Base-by-base conservation (phyloP, 2,113 vertebrate species). In the Mustela nigripes region DNA sequence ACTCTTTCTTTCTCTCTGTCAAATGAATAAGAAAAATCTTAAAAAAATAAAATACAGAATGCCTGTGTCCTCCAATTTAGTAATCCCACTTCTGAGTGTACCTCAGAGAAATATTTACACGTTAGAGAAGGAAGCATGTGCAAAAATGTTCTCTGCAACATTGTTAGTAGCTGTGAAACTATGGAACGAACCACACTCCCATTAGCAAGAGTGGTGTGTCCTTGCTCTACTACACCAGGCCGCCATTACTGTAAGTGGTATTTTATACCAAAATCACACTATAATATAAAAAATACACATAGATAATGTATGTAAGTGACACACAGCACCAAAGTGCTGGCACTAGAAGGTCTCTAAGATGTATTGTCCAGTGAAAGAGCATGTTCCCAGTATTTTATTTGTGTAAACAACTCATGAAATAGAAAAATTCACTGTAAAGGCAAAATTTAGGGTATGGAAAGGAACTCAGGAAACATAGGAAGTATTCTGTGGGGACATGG, bases 191-290 rank as follows among this genome's bases (percentile, higher is more conserved):
- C 11, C 18, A 19, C 16, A 19, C 16, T 39, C 60, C 63, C 45
- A 1, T 21, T 2, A 24, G 53, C 2, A 87, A 24, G 31, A 53
- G 39, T 3, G 19, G 53, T 0, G 28, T 5, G 24, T 7, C 56
- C 71, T 33, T 65, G 33, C 63, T 50, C 42, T 42, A 48, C 18
- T 12, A 8, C 39, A 3, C 28, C 18, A 56, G 92, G 48, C n/a
- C 5, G 4, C 53, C 7, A 0, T 12, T n/a, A 24, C 56, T 22
- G 11, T 1, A 39, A 5, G 1, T 4, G 58, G 36, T 33, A 19
- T 26, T 60, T 39, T 28, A 24, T 22, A 48, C n/a, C 21, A 9
- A 1, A 24, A 39, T 60, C 60, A 31, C 11, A 22, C 82, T 4
- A 0, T 31, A 21, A 76, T 45, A 31, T 7, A 48, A 65, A 18